Percentiles rank a stretch among this genome's conserved stretches.
phyloP scores from a whole-genome alignment of 2,113 vertebrate genomes.

The Balaeniceps rex region DNA sequence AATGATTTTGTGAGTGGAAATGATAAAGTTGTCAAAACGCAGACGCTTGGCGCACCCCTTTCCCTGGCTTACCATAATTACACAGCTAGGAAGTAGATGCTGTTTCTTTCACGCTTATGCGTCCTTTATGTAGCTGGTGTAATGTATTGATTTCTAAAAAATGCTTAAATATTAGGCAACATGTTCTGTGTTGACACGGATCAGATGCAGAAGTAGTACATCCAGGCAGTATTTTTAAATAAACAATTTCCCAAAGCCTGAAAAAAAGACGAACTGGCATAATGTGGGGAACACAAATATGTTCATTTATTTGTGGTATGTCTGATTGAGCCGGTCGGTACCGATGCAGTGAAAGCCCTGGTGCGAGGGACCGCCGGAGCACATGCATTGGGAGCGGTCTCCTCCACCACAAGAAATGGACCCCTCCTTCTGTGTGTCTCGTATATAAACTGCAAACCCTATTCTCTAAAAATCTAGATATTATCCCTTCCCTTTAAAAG shows the following conservation, averaged over 20 bases:
- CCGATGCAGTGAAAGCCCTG: not conserved
- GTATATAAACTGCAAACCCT: not conserved
- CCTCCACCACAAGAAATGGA: not conserved
- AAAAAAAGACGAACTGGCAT: not conserved
- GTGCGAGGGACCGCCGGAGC: not conserved
- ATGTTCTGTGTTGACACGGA: not conserved
- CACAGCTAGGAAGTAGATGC: not conserved
- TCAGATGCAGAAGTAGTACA: not conserved
- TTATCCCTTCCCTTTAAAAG: not conserved
- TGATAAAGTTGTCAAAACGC: slow-evolving; percentile 59
- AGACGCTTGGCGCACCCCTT: not conserved
- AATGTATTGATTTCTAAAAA: not conserved
- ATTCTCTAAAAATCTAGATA: not conserved
- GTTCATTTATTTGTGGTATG: not conserved
- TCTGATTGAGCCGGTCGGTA: not conserved
- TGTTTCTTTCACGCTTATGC: not conserved
- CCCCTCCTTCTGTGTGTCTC: not conserved
- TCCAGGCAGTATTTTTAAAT: slow-evolving; percentile 1
- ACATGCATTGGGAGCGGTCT: not conserved
- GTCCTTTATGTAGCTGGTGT: not conserved
- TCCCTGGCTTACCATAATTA: not conserved
- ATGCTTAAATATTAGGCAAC: not conserved
- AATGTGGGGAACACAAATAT: not conserved
- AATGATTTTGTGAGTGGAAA: slow-evolving; percentile 29
- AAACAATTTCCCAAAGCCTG: not conserved